Evolutionary conservation across 2,797 vertebrate genomes (phyloP).

Genomic region (Artibeus lituratus): DNA sequence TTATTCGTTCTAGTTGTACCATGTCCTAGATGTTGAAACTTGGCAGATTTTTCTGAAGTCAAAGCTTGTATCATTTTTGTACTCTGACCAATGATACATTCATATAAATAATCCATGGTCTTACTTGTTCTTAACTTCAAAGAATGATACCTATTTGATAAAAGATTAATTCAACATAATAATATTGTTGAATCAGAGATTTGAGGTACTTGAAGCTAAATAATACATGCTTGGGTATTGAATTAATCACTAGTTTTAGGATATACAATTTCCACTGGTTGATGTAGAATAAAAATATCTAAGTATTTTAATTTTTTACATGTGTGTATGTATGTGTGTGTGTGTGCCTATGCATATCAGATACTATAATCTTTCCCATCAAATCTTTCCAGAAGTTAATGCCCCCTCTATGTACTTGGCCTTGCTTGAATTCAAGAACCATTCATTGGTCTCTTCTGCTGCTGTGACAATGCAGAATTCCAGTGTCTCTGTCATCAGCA

Average conservation of each 20-base stretch:
- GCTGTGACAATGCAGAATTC: neutral
- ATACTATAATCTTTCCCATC: neutral
- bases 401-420: accelerated
- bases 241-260: neutral
- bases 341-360: neutral
- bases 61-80: neutral
- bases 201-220: neutral
- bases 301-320: neutral
- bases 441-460: neutral
- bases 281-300: neutral
- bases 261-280: neutral
- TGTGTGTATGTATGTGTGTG: neutral
- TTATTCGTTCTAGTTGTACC: neutral
- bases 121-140: neutral
- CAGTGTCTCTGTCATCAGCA: neutral
- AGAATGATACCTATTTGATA: neutral
- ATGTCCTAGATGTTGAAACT: neutral
- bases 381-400: neutral
- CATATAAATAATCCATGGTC: neutral
- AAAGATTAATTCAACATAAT: conserved; percentile 6
- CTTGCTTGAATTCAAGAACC: neutral
- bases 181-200: neutral
- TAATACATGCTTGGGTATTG: neutral
- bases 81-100: neutral
- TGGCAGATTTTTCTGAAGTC: neutral